phyloP scores from a whole-genome alignment of 1,140 invertebrate species.

The Zaprionus kolodkinae region DNA sequence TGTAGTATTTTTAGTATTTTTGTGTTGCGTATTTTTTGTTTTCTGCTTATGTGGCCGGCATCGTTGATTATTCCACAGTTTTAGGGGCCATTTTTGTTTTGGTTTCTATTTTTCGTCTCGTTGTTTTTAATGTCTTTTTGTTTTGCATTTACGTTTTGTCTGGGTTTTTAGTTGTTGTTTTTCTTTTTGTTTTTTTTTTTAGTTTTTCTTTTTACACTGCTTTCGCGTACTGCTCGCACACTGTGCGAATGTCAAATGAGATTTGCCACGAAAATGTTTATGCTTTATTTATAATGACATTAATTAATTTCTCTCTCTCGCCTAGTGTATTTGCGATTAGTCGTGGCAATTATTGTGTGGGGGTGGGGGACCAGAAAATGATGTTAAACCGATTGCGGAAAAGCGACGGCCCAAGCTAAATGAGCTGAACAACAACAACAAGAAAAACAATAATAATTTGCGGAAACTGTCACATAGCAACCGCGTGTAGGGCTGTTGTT shows the following conservation, averaged over 20 bases:
- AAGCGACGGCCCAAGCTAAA: slow-evolving; percentile 31
- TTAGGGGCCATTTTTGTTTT: slow-evolving; percentile 50
- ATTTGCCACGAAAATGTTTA: slow-evolving; percentile 69
- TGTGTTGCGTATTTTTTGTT: background rate
- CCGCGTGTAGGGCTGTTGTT: slow-evolving; percentile 30
- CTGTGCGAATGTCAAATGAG: slow-evolving; percentile 71
- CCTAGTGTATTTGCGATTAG: slow-evolving; percentile 14
- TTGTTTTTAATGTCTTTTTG: slow-evolving; percentile 38
- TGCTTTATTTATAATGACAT: slow-evolving; percentile 77
- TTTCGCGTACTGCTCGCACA: slow-evolving; percentile 42
- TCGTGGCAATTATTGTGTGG: slow-evolving; percentile 34
- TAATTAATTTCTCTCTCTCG: slow-evolving; percentile 69
- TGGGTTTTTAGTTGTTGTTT: slow-evolving; percentile 23
- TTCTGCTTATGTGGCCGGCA: slow-evolving; percentile 57
- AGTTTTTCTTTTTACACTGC: slow-evolving; percentile 2
- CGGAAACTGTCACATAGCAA: slow-evolving; percentile 73
- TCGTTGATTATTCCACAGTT: slow-evolving; percentile 21
- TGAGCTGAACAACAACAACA: slow-evolving; percentile 22
- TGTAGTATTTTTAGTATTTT: background rate
- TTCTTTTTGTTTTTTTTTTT: slow-evolving; percentile 32
- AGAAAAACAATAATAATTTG: slow-evolving; percentile 66
- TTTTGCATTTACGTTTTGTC: slow-evolving; percentile 13
- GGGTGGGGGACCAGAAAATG: slow-evolving; percentile 49
- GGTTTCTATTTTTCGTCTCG: slow-evolving; percentile 49
- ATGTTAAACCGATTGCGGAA: slow-evolving; percentile 70